Evolutionary conservation across 2,797 vertebrate genomes (phyloP).

Genomic region (Sciurus vulgaris): DNA sequence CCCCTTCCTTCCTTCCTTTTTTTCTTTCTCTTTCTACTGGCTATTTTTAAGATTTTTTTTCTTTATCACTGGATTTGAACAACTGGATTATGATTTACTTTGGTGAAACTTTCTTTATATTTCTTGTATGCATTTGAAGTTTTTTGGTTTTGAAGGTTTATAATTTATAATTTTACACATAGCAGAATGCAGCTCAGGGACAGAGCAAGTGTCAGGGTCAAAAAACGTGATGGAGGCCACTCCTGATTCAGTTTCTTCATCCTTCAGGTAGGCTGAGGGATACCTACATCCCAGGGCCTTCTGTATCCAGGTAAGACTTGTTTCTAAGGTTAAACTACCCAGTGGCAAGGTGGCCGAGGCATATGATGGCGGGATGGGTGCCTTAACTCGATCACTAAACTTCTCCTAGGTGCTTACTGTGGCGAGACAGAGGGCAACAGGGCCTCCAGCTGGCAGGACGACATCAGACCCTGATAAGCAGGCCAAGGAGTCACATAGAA

Average conservation of each 20-base stretch:
- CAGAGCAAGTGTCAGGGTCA: background rate
- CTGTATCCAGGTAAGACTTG: background rate
- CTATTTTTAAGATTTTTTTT: conserved; percentile 37
- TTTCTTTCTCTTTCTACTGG: background rate
- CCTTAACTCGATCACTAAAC: conserved; percentile 10
- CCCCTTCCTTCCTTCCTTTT: background rate
- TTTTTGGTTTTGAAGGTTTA: conserved; percentile 50
- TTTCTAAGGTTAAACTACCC: background rate
- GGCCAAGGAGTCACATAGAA: background rate
- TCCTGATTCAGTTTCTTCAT: background rate
- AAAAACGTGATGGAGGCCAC: background rate
- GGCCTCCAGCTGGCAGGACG: background rate
- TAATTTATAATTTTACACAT: background rate
- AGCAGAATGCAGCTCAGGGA: background rate
- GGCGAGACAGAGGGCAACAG: background rate
- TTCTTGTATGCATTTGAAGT: conserved; percentile 48
- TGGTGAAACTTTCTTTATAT: conserved; percentile 28
- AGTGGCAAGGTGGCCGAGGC: background rate
- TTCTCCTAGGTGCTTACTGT: background rate
- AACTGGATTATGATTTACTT: conserved; percentile 28
- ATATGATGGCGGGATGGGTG: background rate
- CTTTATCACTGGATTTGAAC: conserved; percentile 38
- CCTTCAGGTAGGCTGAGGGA: background rate
- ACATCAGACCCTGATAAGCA: background rate
- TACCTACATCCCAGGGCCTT: background rate